phyloP scores from a whole-genome alignment of 2,797 vertebrate species.

The Coregonus suidteri region DNA sequence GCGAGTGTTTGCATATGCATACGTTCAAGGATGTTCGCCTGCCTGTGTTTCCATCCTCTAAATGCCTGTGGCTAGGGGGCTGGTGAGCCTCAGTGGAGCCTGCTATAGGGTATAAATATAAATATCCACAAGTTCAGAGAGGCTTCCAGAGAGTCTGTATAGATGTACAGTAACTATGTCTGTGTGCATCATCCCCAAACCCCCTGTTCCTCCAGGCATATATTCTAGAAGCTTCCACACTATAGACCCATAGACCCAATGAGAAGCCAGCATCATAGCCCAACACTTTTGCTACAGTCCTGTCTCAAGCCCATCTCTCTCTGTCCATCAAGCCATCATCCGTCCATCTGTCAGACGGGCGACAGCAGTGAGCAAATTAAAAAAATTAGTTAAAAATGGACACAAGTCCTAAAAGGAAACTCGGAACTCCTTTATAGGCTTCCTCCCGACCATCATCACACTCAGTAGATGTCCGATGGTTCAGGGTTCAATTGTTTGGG shows the following conservation, averaged over 20 bases:
- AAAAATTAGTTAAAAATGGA: conserved; percentile 22
- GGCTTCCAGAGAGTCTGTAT: conserved; percentile 25
- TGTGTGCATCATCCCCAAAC: neutral
- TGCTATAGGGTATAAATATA: conserved; percentile 49
- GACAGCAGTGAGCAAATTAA: conserved; percentile 26
- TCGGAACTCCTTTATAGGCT: conserved; percentile 18
- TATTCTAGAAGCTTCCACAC: conserved; percentile 6
- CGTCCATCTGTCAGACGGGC: neutral
- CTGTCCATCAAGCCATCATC: neutral
- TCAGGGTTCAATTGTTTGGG: neutral
- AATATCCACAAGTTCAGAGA: conserved; percentile 49
- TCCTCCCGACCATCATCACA: conserved; percentile 9
- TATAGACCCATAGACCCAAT: neutral
- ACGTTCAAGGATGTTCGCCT: neutral
- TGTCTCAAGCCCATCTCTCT: neutral
- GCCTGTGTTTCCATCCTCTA: neutral
- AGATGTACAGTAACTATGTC: conserved; percentile 13
- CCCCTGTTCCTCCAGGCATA: neutral
- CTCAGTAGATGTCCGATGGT: conserved; percentile 28
- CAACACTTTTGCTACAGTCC: neutral
- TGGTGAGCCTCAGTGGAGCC: conserved; percentile 51
- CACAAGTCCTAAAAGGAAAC: conserved; percentile 39
- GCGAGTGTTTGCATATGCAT: neutral
- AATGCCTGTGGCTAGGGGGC: conserved; percentile 35
- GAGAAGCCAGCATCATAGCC: neutral